Conservation (phyloP, 2,888 invertebrate species). For the Ethmia dodecea region DNA sequence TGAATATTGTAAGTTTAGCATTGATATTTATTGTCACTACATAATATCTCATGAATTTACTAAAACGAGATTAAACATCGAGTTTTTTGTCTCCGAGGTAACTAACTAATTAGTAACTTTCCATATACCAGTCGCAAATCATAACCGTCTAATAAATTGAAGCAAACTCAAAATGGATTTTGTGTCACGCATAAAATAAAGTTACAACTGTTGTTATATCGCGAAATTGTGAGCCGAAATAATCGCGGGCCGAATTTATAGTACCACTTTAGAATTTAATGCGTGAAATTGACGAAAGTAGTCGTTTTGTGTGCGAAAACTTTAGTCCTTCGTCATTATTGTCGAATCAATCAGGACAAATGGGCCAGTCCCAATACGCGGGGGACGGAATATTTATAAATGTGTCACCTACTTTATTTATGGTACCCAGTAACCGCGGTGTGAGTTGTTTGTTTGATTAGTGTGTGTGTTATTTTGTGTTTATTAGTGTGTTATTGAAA, state of each 20-base stretch:
- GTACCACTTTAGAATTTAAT: slow-evolving; percentile 47
- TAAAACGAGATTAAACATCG: too few relatives aligned
- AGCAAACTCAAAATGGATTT: slow-evolving; percentile 26
- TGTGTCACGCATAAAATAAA: slow-evolving; percentile 45
- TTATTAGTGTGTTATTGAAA: too few relatives aligned
- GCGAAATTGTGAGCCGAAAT: slow-evolving; percentile 48
- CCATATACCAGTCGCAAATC: too few relatives aligned
- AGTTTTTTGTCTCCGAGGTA: too few relatives aligned
- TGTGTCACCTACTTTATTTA: slow-evolving; percentile 45
- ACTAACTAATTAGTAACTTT: too few relatives aligned
- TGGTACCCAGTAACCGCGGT: slow-evolving; percentile 39
- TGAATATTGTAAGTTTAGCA: too few relatives aligned
- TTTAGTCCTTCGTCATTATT: slow-evolving; percentile 58
- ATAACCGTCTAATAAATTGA: slow-evolving; percentile 28
- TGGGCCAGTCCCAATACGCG: slow-evolving; percentile 40
- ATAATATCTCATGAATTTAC: too few relatives aligned
- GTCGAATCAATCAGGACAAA: slow-evolving; percentile 60
- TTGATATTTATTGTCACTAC: too few relatives aligned
- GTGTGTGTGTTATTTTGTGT: too few relatives aligned
- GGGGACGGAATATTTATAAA: slow-evolving; percentile 32
- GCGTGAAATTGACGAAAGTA: slow-evolving; percentile 59
- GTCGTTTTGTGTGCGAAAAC: slow-evolving; percentile 48
- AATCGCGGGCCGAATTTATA: slow-evolving; percentile 59
- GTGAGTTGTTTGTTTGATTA: slow-evolving; percentile 7
- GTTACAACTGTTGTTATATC: slow-evolving; percentile 35